Percentiles rank a stretch among this genome's conserved stretches.
phyloP scores from a whole-genome alignment of 2,113 vertebrate genomes.

The Origma solitaria region DNA sequence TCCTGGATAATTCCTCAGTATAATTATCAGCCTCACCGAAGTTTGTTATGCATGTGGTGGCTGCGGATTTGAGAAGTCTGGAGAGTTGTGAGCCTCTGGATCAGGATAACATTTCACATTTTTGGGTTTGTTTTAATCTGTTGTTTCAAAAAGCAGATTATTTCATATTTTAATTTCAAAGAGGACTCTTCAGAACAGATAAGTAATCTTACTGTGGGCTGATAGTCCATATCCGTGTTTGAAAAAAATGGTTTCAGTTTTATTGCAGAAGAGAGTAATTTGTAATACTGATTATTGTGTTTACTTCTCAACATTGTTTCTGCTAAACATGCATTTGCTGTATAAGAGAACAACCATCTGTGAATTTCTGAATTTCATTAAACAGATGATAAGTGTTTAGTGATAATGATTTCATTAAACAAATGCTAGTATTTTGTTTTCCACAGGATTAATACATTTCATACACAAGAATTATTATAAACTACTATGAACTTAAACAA shows the following conservation, averaged over 20 bases:
- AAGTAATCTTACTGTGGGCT: neutral
- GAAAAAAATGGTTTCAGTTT: neutral
- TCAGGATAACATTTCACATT: neutral
- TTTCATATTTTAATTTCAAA: conserved; percentile 34
- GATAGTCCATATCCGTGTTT: neutral
- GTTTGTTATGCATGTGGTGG: neutral
- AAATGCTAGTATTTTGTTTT: conserved; percentile 44
- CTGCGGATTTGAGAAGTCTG: neutral
- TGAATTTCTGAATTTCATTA: conserved; percentile 51
- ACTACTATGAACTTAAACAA: neutral
- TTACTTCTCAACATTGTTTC: conserved; percentile 31
- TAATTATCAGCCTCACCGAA: neutral
- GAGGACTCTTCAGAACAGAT: neutral
- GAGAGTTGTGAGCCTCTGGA: neutral
- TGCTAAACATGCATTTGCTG: conserved; percentile 24
- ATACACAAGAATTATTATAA: conserved; percentile 10
- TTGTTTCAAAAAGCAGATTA: conserved; percentile 33
- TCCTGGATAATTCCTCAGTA: neutral
- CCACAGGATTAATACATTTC: conserved; percentile 21
- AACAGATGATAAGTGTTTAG: conserved; percentile 48
- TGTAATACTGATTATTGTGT: conserved; percentile 11
- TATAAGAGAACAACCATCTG: conserved; percentile 32
- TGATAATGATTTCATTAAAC: conserved; percentile 56
- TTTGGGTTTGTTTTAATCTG: neutral
- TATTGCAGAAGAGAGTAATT: neutral